phyloP scores from a whole-genome alignment of 92 coral and sea anemone genomes.

The Epizoanthus stellaris region DNA sequence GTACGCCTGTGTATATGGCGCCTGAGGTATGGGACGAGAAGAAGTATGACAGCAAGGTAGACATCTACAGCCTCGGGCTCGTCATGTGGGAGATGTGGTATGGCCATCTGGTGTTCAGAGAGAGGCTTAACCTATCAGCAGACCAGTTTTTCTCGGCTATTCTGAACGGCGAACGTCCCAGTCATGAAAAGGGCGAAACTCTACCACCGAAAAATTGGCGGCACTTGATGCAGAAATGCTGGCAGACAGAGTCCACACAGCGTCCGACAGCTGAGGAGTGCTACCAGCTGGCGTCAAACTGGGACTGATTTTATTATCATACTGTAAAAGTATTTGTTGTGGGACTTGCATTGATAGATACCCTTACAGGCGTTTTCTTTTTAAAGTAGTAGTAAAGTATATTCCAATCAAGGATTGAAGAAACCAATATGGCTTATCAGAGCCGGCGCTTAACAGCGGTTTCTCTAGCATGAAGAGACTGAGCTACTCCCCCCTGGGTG shows the following conservation, averaged over 20 bases:
- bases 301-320: too few relatives aligned
- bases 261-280: slow-evolving; percentile 22
- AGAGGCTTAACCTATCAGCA: background rate
- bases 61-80: slow-evolving; percentile 52
- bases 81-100: slow-evolving; percentile 64
- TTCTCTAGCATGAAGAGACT: too few relatives aligned
- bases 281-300: background rate
- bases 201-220: background rate
- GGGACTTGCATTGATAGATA: too few relatives aligned
- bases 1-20: slow-evolving; percentile 48
- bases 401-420: too few relatives aligned
- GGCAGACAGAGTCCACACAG: slow-evolving; percentile 17
- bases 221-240: slow-evolving; percentile 19
- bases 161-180: slow-evolving; percentile 19
- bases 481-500: too few relatives aligned
- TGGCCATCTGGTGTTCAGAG: slow-evolving; percentile 39
- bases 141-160: background rate
- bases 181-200: background rate
- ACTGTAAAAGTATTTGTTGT: too few relatives aligned
- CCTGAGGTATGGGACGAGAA: slow-evolving; percentile 37
- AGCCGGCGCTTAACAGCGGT: too few relatives aligned
- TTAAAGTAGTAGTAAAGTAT: too few relatives aligned
- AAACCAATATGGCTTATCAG: too few relatives aligned
- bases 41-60: slow-evolving; percentile 14
- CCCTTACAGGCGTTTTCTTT: too few relatives aligned